These are phyloP conservation scores for Magallana nippona DNA, from an alignment of 2,888 invertebrate species.

Conservation along the genomic window DNA sequence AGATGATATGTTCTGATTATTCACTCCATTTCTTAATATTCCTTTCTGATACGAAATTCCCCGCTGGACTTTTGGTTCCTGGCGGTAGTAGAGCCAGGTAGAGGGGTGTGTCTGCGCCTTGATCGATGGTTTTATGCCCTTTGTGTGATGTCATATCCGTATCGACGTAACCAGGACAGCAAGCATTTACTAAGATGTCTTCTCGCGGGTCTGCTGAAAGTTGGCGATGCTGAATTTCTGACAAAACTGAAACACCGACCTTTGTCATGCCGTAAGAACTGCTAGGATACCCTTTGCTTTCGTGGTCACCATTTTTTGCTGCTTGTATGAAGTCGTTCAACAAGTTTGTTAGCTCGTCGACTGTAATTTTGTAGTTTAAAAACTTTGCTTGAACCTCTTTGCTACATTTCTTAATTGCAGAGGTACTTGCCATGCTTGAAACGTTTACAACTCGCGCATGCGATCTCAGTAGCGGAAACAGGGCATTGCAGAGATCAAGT, in stretches of 20 bases:
- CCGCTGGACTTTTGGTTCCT: conserved; percentile 38
- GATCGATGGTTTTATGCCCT: conserved; percentile 81
- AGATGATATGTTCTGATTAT: not conserved
- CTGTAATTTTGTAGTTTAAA: conserved; percentile 82
- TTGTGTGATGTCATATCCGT: conserved; percentile 89
- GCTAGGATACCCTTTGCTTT: conserved; percentile 83
- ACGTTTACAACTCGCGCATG: conserved; percentile 89
- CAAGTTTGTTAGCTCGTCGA: conserved; percentile 83
- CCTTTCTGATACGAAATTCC: conserved; percentile 42
- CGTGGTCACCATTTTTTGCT: conserved; percentile 82
- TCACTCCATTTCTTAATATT: conserved; percentile 59
- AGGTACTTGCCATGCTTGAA: conserved; percentile 86
- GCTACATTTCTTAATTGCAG: conserved; percentile 79
- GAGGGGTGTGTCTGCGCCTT: conserved; percentile 68
- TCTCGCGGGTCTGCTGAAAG: conserved; percentile 81
- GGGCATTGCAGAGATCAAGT: conserved; percentile 84
- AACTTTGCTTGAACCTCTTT: conserved; percentile 76
- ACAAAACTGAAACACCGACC: conserved; percentile 86
- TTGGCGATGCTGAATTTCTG: conserved; percentile 82
- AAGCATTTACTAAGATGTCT: conserved; percentile 86
- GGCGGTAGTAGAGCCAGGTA: conserved; percentile 45
- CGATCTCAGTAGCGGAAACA: conserved; percentile 87
- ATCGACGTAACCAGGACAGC: conserved; percentile 87
- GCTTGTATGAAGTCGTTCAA: conserved; percentile 86
- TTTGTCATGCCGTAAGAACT: conserved; percentile 87